Percentiles rank a stretch among this genome's conserved stretches.
Evolutionary conservation across 1,140 invertebrate species (phyloP).

Genomic region (Zaprionus taronus): DNA sequence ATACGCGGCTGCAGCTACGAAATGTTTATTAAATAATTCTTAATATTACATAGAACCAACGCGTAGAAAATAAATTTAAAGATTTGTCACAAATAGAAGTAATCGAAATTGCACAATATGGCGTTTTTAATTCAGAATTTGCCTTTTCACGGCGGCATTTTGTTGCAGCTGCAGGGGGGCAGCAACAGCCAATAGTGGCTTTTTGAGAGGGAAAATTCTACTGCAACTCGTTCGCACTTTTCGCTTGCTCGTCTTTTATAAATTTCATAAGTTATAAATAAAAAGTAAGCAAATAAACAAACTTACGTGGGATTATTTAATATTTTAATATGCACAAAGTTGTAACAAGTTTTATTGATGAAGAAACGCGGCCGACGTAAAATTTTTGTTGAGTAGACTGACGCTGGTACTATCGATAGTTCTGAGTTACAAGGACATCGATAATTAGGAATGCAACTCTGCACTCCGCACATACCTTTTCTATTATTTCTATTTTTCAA

Average conservation of each 20-base stretch:
- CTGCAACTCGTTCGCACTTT: conserved; percentile 21
- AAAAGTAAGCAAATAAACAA: background rate
- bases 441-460: conserved; percentile 6
- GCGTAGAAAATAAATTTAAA: background rate
- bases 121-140: conserved; percentile 77
- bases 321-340: conserved; percentile 44
- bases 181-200: conserved; percentile 16
- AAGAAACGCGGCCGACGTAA: conserved; percentile 62
- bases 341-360: conserved; percentile 41
- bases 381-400: conserved; percentile 46
- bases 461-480: background rate
- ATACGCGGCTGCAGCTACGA: conserved; percentile 34
- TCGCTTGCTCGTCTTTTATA: background rate
- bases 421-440: conserved; percentile 6
- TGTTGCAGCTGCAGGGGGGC: conserved; percentile 58
- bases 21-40: conserved; percentile 14
- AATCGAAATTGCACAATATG: conserved; percentile 54
- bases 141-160: conserved; percentile 57
- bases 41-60: conserved; percentile 7
- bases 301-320: conserved; percentile 58
- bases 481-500: background rate
- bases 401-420: conserved; percentile 46
- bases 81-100: background rate
- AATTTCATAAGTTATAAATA: background rate
- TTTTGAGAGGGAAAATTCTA: conserved; percentile 36